Conservation (phyloP, 2,113 vertebrate species). For the Nibea albiflora region DNA sequence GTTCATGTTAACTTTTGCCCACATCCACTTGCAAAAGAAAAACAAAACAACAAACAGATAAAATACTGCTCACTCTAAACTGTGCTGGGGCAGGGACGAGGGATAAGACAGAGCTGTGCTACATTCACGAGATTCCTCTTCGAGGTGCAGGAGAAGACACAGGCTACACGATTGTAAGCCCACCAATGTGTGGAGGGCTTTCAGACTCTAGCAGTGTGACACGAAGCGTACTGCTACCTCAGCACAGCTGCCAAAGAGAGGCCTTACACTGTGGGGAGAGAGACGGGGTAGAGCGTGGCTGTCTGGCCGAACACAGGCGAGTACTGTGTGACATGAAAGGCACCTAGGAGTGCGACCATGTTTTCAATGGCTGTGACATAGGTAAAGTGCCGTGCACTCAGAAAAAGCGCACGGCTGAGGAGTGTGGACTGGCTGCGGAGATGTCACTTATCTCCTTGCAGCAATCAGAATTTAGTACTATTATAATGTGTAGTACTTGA, state of each 20-base stretch:
- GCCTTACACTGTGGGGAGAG: conserved; percentile 37
- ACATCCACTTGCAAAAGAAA: conserved; percentile 5
- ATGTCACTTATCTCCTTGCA: background rate
- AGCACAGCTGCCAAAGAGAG: conserved; percentile 58
- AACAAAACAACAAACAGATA: background rate
- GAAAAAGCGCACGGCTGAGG: too few species aligned
- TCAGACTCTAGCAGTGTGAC: conserved; percentile 47
- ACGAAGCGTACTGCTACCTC: conserved; percentile 59
- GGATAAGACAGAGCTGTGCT: conserved; percentile 18
- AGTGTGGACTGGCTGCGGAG: background rate
- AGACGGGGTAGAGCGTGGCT: conserved; percentile 4
- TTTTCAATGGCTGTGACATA: background rate
- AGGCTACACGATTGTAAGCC: conserved; percentile 22
- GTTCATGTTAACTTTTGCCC: conserved; percentile 37
- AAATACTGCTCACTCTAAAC: conserved; percentile 7
- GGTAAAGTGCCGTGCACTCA: background rate
- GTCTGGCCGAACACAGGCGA: conserved; percentile 23
- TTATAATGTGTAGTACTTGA: background rate
- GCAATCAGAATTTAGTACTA: background rate
- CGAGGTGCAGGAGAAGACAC: conserved; percentile 26
- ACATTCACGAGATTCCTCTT: conserved; percentile 37
- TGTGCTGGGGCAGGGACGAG: conserved; percentile 26
- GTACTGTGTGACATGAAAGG: conserved; percentile 33
- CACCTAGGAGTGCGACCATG: background rate
- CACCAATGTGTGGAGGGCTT: conserved; percentile 38